Base-by-base conservation (phyloP, 2,888 invertebrate species). In the Perdita meconis region DNA sequence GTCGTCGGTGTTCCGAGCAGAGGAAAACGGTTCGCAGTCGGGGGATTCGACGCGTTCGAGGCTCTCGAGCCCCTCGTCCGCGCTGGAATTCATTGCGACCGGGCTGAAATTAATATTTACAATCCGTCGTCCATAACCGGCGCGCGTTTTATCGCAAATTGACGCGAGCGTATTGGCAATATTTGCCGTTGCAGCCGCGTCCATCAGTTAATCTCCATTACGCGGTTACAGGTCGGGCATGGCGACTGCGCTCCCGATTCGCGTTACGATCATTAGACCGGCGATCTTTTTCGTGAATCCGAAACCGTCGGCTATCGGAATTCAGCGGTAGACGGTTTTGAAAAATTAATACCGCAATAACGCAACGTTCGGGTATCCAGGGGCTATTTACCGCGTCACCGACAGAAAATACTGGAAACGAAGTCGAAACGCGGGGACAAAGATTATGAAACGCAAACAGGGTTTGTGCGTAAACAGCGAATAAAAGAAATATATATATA, bases 151-250 rank as follows among this genome's bases (percentile, higher is more conserved):
- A 64, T 69, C 44, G 65, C 40, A 56, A 73, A 73, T 73, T 64
- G 44, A 63, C 69, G 63, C 34, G 56, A 22, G 56, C 44, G 30
- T 53, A 60, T 77, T 55, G 59, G 40, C 69, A 44, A 40, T 82
- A 64, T 64, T 68, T 65, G 50, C 44, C 50, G 26, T 51, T 38
- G 40, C 16, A 26, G 47, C 40, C 22, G 55, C 59, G 59, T 50
- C 38, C 74, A 34, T 80, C 75, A 63, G 66, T 79, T 79, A 75
- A 79, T 79, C 75, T 80, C 75, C 79, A 79, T 80, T 75, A 75
- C 60, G 75, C 64, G 70, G 67, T 75, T 64, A 55, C 69, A 44
- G 47, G 34, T 53, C 47, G 47, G 53, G 40, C 16, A 13, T 50
- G 44, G n/a, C 47, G 30, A 47, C 47, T 19, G 19, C 10, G 19